These are phyloP conservation scores for Petromus typicus DNA, from an alignment of 2,113 vertebrate species.

Conservation along the genomic window DNA sequence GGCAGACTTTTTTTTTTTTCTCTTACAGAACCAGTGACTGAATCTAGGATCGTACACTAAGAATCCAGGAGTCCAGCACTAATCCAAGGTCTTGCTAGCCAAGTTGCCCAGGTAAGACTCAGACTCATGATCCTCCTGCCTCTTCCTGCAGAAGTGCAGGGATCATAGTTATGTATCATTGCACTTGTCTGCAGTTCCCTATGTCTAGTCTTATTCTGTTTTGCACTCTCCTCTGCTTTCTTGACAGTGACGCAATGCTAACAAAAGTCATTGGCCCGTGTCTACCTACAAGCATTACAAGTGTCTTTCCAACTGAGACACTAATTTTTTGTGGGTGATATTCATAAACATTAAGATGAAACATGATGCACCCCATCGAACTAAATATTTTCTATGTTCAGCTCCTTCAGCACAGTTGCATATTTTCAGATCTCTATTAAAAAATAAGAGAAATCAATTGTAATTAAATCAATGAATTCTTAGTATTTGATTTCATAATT, in stretches of 20 bases:
- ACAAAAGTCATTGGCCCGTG: conserved; percentile 4
- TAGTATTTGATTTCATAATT: neutral
- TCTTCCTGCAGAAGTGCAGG: neutral
- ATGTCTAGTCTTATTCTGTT: neutral
- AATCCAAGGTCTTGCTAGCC: neutral
- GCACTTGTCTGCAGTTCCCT: neutral
- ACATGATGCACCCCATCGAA: neutral
- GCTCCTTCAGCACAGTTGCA: neutral
- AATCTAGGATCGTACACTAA: neutral
- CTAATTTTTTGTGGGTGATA: neutral
- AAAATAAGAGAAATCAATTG: neutral
- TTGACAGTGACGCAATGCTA: neutral
- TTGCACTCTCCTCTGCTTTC: neutral
- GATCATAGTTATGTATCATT: neutral
- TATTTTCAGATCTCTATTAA: neutral
- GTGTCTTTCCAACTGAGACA: neutral
- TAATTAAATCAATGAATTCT: conserved; percentile 37
- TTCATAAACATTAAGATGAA: neutral
- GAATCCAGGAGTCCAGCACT: neutral
- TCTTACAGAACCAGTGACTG: neutral
- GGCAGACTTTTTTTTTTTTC: no score
- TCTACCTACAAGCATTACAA: neutral
- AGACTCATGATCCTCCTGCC: neutral
- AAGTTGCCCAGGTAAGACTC: neutral
- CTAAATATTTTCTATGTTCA: conserved; percentile 32